Percentiles rank a stretch among this genome's conserved stretches.
phyloP scores from a whole-genome alignment of 2,113 vertebrate genomes.

The Formicarius rufipectus region DNA sequence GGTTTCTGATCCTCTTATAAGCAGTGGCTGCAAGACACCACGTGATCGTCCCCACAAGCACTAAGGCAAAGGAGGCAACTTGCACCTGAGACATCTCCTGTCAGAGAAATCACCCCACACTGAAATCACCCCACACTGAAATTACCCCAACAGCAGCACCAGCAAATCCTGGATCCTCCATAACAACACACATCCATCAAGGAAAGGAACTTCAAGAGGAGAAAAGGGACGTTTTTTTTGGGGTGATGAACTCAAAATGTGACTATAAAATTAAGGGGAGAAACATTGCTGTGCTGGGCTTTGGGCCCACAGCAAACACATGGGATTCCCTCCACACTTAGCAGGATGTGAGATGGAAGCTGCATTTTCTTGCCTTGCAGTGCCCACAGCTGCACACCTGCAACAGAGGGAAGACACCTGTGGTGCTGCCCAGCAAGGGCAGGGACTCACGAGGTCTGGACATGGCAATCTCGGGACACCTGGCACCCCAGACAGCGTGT shows the following conservation, averaged over 20 bases:
- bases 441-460: background rate
- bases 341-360: background rate
- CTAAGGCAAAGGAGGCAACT: background rate
- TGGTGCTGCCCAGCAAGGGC: background rate
- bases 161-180: conserved; percentile 27
- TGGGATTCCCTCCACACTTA: background rate
- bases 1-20: background rate
- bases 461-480: background rate
- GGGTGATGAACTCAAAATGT: background rate
- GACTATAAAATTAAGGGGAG: background rate
- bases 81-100: no score
- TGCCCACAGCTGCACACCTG: background rate
- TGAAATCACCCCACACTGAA: background rate
- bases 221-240: background rate
- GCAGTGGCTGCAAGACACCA: background rate
- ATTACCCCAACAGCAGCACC: background rate
- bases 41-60: background rate
- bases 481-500: background rate
- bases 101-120: background rate
- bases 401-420: background rate
- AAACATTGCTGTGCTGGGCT: background rate
- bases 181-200: background rate
- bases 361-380: conserved; percentile 12
- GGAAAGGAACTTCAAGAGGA: background rate
- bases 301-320: background rate